Evolutionary conservation across 2,113 vertebrate species (phyloP), one percentile per base, ranked within the genome.

Genomic region (Serinus canaria): DNA sequence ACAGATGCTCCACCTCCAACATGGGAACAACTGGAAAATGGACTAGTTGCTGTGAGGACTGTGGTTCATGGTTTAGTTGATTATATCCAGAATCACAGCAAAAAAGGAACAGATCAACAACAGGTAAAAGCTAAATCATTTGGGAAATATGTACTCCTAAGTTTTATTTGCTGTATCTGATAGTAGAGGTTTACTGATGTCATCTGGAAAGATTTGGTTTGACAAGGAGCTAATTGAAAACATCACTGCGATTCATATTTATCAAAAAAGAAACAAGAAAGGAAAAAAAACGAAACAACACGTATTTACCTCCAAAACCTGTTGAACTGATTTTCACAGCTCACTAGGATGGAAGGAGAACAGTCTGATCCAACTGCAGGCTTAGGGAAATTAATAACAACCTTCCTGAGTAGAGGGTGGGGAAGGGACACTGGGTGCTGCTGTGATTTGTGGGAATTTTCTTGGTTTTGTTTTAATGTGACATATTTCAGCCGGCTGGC

Each of bases 51-150:
- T 69, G 99, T 99, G 78, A 99, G 99, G 92, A 99, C 99, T 10
- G 99, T 99, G 73, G 99, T 99, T 62, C 99, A 99, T 46, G 99
- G 99, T 15, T 97, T 99, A 83, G 99, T 99, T 91, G 99, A 99
- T 97, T 99, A 99, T 93, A 99, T 99, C 82, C 99, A 99, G 97
- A 99, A 99, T 97, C 99, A 99, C 95, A 99, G 99, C 98, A 99
- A 99, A 97, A 99, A 99, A 97, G 99, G 99, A 97, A 98, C 99
- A 27, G 99, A 99, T 95, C 99, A 99, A 81, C 99, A 99, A 89
- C 99, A 99, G 98, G 99, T 99, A 87, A 93, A 91, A 97, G 46
- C 17, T 64, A 37, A 52, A 53, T 24, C 5, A 20, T 64, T 70
- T 70, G 47, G 15, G 30, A 85, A 76, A 11, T 79, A 16, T 11